phyloP scores from a whole-genome alignment of 2,888 invertebrate species.

The Rhaphigaster nebulosa region DNA sequence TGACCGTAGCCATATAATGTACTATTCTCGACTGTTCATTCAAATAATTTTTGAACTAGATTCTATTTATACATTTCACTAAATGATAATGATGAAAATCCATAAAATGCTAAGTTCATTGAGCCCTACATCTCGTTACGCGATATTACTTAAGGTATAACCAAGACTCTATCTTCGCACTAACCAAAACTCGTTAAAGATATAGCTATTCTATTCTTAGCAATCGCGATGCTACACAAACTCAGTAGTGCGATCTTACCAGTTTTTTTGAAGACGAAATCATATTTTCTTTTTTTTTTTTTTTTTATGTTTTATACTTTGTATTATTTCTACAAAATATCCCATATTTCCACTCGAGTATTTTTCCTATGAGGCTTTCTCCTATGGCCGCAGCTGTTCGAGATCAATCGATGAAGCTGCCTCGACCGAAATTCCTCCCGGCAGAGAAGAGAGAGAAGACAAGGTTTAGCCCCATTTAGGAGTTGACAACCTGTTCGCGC shows the following conservation, averaged over 20 bases:
- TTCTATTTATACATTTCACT: too few relatives aligned
- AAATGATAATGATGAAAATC: too few relatives aligned
- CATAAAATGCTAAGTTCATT: too few relatives aligned
- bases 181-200: too few relatives aligned
- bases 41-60: too few relatives aligned
- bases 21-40: too few relatives aligned
- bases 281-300: background rate
- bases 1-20: too few relatives aligned
- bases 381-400: background rate
- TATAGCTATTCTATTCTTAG: too few relatives aligned
- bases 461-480: slow-evolving; percentile 46
- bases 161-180: too few relatives aligned
- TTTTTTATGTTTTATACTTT: background rate
- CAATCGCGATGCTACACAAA: background rate
- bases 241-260: background rate
- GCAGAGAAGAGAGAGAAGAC: slow-evolving; percentile 11
- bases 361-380: background rate
- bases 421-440: background rate
- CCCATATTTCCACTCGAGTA: background rate
- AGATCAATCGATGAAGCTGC: slow-evolving; percentile 15
- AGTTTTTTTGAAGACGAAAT: background rate
- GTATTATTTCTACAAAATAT: background rate
- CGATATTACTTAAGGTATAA: too few relatives aligned
- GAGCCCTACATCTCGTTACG: too few relatives aligned
- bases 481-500: slow-evolving; percentile 52